These are phyloP conservation scores for Aphidius gifuensis DNA, from an alignment of 1,140 invertebrate species.

Conservation along the genomic window DNA sequence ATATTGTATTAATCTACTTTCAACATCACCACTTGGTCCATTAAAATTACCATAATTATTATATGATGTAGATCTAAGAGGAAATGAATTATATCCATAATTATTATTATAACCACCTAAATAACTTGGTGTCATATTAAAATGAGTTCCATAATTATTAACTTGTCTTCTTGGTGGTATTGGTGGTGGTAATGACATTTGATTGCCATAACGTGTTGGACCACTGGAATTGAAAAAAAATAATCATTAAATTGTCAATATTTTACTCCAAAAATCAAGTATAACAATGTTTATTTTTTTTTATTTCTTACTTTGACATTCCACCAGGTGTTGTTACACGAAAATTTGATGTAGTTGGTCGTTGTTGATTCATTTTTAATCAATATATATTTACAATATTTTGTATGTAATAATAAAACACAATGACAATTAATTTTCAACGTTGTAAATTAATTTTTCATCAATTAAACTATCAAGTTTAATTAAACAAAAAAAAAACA, in stretches of 20 bases:
- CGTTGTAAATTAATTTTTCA: too few species aligned
- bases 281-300: not conserved
- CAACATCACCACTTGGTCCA: slow-evolving; percentile 59
- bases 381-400: too few species aligned
- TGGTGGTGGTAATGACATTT: slow-evolving; percentile 6
- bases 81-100: slow-evolving; percentile 2
- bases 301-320: slow-evolving; percentile 11
- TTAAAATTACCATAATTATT: slow-evolving; percentile 31
- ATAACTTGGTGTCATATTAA: slow-evolving; percentile 5
- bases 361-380: slow-evolving; percentile 16
- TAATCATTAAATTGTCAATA: too few species aligned
- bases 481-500: too few species aligned
- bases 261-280: too few species aligned
- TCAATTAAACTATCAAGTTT: too few species aligned
- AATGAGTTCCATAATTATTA: not conserved
- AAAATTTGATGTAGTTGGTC: slow-evolving; percentile 15
- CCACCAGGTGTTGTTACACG: not conserved
- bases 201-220: not conserved
- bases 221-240: slow-evolving; percentile 9
- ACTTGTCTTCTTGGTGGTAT: slow-evolving; percentile 14
- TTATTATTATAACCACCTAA: slow-evolving; percentile 11
- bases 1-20: slow-evolving; percentile 75
- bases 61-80: not conserved
- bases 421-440: too few species aligned
- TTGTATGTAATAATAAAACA: too few species aligned